Base-by-base conservation (phyloP, 2,888 invertebrate species). In the Drosophila colorata region DNA sequence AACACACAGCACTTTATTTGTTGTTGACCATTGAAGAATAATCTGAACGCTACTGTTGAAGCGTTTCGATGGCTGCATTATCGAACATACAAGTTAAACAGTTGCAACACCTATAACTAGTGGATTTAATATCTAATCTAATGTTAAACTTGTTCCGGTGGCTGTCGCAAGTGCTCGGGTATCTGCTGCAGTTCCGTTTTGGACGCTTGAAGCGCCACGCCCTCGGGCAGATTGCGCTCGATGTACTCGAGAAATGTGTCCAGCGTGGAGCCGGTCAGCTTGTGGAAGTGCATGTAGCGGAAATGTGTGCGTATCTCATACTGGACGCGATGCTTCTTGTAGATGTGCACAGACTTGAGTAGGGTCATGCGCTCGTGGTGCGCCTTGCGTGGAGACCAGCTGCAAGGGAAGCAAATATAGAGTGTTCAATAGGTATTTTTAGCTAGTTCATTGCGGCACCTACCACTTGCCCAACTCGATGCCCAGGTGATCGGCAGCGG, bases 161-260 rank as follows among this genome's bases (percentile, higher is more conserved):
- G 93, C 67, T 93, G 92, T 23, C 90, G 92, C 56, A 95, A 90
- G 87, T 95, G 94, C 14, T 94, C 94, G 0, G 94, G 94, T 23
- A 94, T 59, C 67, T 92, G 91, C 74, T 93, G 93, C 58, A 94
- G 93, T 90, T 94, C 94, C 11, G 96, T 95, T 93, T 95, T 97
- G 2, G 97, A 96, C 1, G 96, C 95, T 93, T 98, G 98, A 92
- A 99, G 94, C 4, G 97, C 97, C 74, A 99, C 97, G 38, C 99
- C 99, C 94, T 99, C 99, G 0, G 99, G 99, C 57, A 99, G 93
- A 93, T 99, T 99, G 84, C 99, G 94, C 92, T 99, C 96, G 64
- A 99, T 95, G 91, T 99, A 99, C 93, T 99, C 99, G 55, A 99
- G 93, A 91, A 97, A 97, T 9, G 99, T 99, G 78, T 97, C 97